Base-by-base conservation (phyloP, 2,113 vertebrate species). In the Mastomys coucha region DNA sequence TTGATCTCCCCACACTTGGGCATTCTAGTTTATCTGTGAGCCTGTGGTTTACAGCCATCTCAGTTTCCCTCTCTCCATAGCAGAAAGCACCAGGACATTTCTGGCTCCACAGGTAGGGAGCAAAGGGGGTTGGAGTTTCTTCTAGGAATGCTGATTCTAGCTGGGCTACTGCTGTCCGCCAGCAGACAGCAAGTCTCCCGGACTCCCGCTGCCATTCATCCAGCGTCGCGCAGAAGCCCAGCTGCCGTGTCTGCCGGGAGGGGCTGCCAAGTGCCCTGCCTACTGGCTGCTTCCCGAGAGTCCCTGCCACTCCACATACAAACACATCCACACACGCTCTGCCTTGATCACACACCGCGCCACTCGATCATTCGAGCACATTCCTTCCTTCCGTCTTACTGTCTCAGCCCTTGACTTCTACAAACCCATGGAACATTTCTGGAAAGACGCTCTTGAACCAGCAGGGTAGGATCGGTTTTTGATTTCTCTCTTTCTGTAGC, bases 351-450 rank as follows among this genome's bases (percentile, higher is more conserved):
- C 94, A 93, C 89, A 45, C 89, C 1, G 58, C 91, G 85, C 49
- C 96, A 95, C 96, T 96, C 58, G 70, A 94, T 98, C 97, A 95
- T n/a, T 95, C 19, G 58, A 89, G 73, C 73, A 56, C 94, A 90
- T 76, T 91, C 93, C 78, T 97, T 49, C 88, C 92, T 95, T 53
- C 96, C 45, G n/a, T 65, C 96, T 95, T 88, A 42, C 94, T 67
- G 63, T 85, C 94, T 94, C 86, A 60, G 94, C 91, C 88, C 91
- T 95, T 86, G 96, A 97, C 96, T 98, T 97, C 98, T 97, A 73
- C 98, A 96, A 97, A 84, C 97, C 97, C 98, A 98, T 98, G 98
- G 98, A 98, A 94, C 91, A 98, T 98, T 97, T 98, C 97, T 98
- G 98, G 94, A 98, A 98, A 98, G 98, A 96, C 93, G 95, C 97